Evolutionary conservation across 2,113 vertebrate species (phyloP), one percentile per base, ranked within the genome.

Genomic region (Himantopus leucocephalus): DNA sequence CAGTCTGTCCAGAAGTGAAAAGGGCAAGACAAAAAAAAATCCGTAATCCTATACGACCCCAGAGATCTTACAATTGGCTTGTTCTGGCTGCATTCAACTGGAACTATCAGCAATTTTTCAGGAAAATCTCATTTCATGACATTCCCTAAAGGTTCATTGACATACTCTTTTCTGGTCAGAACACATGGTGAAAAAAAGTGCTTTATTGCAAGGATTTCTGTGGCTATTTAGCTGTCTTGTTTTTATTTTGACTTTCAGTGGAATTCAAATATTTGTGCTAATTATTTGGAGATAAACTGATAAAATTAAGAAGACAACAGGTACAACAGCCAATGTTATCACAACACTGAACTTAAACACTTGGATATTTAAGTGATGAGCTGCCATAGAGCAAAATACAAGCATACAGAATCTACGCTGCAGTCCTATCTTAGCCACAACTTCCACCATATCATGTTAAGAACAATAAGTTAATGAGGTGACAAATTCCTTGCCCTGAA

Each of bases 1-100:
- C 72, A 85, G 73, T 90, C 92, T 95, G 82, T 91, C 85, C 85
- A 94, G 86, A 96, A 92, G 79, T 91, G 75, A 94, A 96, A 95
- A 96, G 88, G 92, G 67, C 85, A 95, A 88, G 74, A 71, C 41
- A 76, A 75, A 92, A 77, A 68, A 72, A 78, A 64, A 47, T 29
- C 21, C 0, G 17, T 86, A 93, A 93, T 80, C 73, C 68, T 88
- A 67, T 68, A 75, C 39, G 58, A 90, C 79, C 90, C 91, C 43
- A 84, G 92, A 94, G 88, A 91, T 80, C 52, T 80, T 52, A 75
- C 56, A 89, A 86, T n/a, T 77, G 72, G 45, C 59, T 88, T 73
- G 23, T 85, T 96, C 85, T 91, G 75, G 63, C 63, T 92, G 63
- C 76, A 74, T 74, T 88, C 75, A 88, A 34, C 67, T 91, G 75